phyloP scores from a whole-genome alignment of 2,113 vertebrate genomes.

The Lathamus discolor region DNA sequence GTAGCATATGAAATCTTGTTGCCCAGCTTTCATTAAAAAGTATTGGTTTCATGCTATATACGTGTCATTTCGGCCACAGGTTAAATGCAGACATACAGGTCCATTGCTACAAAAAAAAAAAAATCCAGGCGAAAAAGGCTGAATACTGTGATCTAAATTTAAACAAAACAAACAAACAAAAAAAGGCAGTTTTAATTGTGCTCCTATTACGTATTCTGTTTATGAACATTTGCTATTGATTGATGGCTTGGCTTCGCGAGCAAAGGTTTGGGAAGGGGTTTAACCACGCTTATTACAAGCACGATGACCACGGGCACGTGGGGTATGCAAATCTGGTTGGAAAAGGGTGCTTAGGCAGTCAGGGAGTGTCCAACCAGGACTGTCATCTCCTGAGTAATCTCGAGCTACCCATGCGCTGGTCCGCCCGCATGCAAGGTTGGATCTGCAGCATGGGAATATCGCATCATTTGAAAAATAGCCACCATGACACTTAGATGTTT shows the following conservation, averaged over 20 bases:
- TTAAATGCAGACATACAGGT: background rate
- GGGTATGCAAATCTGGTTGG: no score
- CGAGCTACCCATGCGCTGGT: no score
- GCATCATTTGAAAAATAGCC: background rate
- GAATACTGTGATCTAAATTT: background rate
- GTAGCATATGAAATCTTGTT: background rate
- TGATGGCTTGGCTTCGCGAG: no score
- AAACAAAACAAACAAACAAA: background rate
- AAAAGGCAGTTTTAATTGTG: background rate
- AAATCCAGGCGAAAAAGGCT: background rate
- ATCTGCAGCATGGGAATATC: background rate
- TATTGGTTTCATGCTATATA: background rate
- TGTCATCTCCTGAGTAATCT: no score
- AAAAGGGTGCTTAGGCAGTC: no score
- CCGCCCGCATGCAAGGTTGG: no score
- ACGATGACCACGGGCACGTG: no score
- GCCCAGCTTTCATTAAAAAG: background rate
- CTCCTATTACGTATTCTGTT: background rate
- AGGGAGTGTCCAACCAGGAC: no score
- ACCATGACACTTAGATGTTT: background rate
- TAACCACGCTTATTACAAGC: no score
- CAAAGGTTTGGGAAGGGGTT: no score
- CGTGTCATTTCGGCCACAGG: background rate
- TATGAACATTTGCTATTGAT: background rate
- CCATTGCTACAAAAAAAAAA: background rate